These are phyloP conservation scores for Cantharis flavilabris DNA, from an alignment of 2,888 invertebrate genomes.

Conservation along the genomic window DNA sequence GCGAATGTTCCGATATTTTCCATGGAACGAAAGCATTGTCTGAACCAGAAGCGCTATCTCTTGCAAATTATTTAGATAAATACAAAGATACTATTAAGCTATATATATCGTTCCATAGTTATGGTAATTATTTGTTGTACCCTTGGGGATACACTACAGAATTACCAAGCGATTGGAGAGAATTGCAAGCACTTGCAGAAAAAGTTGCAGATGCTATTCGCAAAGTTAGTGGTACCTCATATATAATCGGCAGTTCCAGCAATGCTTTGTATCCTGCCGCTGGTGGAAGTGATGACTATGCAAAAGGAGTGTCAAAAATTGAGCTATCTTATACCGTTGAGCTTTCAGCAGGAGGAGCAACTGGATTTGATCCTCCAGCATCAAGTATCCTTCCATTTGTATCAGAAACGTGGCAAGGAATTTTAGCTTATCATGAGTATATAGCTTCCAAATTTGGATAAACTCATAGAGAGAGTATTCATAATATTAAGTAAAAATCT, in stretches of 20 bases:
- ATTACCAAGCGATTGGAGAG: conserved; percentile 58
- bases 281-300: conserved; percentile 73
- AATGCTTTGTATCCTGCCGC: conserved; percentile 60
- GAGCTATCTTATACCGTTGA: conserved; percentile 69
- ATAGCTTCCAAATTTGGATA: conserved; percentile 53
- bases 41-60: conserved; percentile 60
- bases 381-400: conserved; percentile 61
- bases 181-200: conserved; percentile 56
- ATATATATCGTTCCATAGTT: conserved; percentile 77
- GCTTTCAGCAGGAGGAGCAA: conserved; percentile 58
- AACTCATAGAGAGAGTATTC: neutral
- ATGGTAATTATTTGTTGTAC: conserved; percentile 71
- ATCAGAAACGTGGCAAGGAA: conserved; percentile 64
- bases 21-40: conserved; percentile 57
- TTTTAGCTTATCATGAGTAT: conserved; percentile 58
- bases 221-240: conserved; percentile 50
- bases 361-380: conserved; percentile 64
- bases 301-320: conserved; percentile 60
- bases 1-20: conserved; percentile 56
- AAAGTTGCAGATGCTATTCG: conserved; percentile 56
- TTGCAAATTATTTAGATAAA: conserved; percentile 62
- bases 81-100: conserved; percentile 60
- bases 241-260: conserved; percentile 58
- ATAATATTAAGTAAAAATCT: neutral
- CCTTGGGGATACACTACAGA: conserved; percentile 68